Percentiles rank a stretch among this genome's conserved stretches.
These are phyloP conservation scores for Psilopsiagon aymara DNA, from an alignment of 2,113 vertebrate species.

Conservation along the genomic window DNA sequence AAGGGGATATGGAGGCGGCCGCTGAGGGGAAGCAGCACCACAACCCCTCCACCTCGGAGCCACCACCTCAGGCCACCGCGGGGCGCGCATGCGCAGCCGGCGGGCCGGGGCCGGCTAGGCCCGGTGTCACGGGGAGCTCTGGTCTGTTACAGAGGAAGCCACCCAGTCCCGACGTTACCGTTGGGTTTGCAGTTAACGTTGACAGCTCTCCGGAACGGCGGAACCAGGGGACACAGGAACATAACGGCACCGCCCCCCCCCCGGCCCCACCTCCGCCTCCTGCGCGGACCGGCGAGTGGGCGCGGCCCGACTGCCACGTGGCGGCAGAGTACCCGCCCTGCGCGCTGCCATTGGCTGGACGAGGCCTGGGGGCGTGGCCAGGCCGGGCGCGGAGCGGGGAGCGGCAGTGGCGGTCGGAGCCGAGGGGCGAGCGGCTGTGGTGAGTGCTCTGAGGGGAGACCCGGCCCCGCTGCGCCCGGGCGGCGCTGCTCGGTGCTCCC, in stretches of 20 bases:
- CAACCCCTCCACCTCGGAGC: fast-evolving
- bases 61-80: fast-evolving
- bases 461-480: too few relatives aligned
- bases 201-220: not conserved
- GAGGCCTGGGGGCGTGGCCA: not conserved
- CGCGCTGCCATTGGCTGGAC: not conserved
- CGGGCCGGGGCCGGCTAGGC: too few relatives aligned
- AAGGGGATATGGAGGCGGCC: not conserved
- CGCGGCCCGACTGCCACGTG: not conserved
- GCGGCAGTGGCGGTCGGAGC: too few relatives aligned
- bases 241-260: fast-evolving
- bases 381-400: too few relatives aligned
- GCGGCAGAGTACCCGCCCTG: not conserved
- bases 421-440: not conserved
- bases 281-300: fast-evolving
- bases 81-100: not conserved
- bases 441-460: too few relatives aligned
- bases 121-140: too few relatives aligned
- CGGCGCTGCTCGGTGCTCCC: not conserved
- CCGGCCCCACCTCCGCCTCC: too few relatives aligned
- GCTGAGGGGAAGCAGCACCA: not conserved
- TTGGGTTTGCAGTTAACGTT: not conserved
- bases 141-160: not conserved
- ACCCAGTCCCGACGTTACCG: not conserved
- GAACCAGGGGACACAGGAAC: fast-evolving